phyloP scores from a whole-genome alignment of 2,113 vertebrate genomes.

The Leptodactylus fuscus region DNA sequence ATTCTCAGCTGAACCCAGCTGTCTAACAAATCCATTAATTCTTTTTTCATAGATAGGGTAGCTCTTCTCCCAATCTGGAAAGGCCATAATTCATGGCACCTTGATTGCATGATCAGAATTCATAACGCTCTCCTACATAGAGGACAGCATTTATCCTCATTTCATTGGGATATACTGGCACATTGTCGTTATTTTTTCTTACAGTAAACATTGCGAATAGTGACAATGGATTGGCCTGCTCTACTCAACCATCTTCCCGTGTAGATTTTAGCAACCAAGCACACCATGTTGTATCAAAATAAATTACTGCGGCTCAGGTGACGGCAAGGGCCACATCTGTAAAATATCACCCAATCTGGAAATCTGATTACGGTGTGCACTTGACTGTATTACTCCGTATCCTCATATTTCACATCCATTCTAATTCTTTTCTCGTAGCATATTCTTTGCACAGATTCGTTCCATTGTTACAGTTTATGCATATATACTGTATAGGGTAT shows the following conservation, averaged over 20 bases:
- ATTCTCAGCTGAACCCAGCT: slow-evolving; percentile 13
- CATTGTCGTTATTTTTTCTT: slow-evolving; percentile 33
- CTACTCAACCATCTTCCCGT: slow-evolving; percentile 40
- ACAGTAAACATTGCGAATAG: slow-evolving; percentile 40
- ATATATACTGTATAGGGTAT: slow-evolving; percentile 2
- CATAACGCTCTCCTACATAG: slow-evolving; percentile 25
- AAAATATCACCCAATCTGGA: slow-evolving; percentile 54
- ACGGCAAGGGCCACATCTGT: slow-evolving; percentile 54
- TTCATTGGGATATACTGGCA: slow-evolving; percentile 34
- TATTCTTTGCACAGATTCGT: slow-evolving; percentile 1
- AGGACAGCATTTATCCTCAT: slow-evolving; percentile 57
- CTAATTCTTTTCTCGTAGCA: slow-evolving; percentile 5
- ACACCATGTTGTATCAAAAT: slow-evolving; percentile 58
- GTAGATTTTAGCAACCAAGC: slow-evolving; percentile 49
- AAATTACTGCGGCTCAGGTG: slow-evolving; percentile 52
- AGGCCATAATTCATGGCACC: slow-evolving; percentile 43
- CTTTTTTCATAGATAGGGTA: slow-evolving; percentile 15
- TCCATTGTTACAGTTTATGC: neutral
- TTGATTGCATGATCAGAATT: slow-evolving; percentile 47
- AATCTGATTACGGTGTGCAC: slow-evolving; percentile 37
- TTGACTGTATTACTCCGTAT: slow-evolving; percentile 41
- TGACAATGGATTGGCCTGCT: slow-evolving; percentile 55
- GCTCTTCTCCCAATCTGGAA: slow-evolving; percentile 11
- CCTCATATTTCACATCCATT: slow-evolving; percentile 26
- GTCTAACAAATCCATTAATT: neutral